Percentiles rank a stretch among this genome's conserved stretches.
Conservation (phyloP, 37 sponge, comb jelly and placozoan species). For the Mnemiopsis leidyi region DNA sequence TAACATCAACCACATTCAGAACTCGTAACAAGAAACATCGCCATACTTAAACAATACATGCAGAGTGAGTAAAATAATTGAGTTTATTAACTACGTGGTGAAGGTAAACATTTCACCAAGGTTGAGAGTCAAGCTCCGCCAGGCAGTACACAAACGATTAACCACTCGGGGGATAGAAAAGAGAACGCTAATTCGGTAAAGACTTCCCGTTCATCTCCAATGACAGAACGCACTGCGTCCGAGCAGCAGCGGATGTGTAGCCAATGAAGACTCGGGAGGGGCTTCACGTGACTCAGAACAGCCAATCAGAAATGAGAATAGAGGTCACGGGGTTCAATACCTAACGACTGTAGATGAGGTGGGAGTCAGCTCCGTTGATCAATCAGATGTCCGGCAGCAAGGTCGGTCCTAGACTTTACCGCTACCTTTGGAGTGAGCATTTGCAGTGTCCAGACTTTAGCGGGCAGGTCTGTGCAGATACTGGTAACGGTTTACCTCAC, state of each 20-base stretch:
- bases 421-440: no score
- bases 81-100: background rate
- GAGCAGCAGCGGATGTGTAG: background rate
- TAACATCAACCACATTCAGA: no score
- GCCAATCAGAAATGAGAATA: background rate
- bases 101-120: background rate
- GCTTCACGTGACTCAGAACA: background rate
- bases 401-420: no score
- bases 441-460: no score
- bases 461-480: no score
- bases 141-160: background rate
- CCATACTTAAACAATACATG: no score
- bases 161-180: background rate
- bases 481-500: no score
- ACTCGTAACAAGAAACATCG: no score
- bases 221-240: background rate
- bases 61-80: background rate
- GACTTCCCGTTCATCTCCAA: background rate
- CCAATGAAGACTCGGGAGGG: background rate
- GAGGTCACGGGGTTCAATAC: background rate
- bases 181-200: background rate
- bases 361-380: background rate
- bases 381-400: no score
- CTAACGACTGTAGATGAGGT: background rate
- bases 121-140: background rate